Evolutionary conservation across 2,797 vertebrate species (phyloP).

Genomic region (Phalanger gymnotis): DNA sequence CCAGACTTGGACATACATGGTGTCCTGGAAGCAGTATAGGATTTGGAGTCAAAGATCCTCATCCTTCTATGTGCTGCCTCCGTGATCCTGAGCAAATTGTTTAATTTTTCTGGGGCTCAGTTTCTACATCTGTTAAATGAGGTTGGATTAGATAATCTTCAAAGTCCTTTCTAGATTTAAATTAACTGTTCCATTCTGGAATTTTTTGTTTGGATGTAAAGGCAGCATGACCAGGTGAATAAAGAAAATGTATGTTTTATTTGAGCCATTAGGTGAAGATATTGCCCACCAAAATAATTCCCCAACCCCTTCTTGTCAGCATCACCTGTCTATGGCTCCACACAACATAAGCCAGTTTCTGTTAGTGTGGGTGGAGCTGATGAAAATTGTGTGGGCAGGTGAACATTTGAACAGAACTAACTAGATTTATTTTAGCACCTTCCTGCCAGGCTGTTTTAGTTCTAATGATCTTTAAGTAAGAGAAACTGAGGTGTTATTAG

Average conservation of each 20-base stretch:
- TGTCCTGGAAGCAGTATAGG: background rate
- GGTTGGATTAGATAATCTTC: background rate
- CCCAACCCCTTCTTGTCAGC: background rate
- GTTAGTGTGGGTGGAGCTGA: background rate
- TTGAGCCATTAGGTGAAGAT: accelerated
- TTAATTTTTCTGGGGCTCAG: background rate
- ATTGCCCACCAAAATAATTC: background rate
- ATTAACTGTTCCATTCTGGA: constrained; percentile 1
- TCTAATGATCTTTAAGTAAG: constrained; percentile 33
- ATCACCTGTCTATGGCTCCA: background rate
- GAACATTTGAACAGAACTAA: background rate
- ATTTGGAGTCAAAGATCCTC: background rate
- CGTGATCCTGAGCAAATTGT: background rate
- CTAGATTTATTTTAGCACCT: background rate
- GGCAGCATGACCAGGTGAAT: background rate
- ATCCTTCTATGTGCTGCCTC: background rate
- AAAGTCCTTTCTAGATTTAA: background rate
- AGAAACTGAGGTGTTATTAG: constrained; percentile 1
- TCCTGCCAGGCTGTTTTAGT: background rate
- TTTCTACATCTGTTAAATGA: background rate
- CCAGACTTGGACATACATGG: background rate
- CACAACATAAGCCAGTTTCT: background rate
- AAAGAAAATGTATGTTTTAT: background rate
- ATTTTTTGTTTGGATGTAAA: constrained; percentile 40
- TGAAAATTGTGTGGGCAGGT: background rate